Evolutionary conservation across 53 echinoderm and acorn worm genomes (phyloP), one percentile per base, ranked within the genome.

Genomic region (Pentamera pediparva): DNA sequence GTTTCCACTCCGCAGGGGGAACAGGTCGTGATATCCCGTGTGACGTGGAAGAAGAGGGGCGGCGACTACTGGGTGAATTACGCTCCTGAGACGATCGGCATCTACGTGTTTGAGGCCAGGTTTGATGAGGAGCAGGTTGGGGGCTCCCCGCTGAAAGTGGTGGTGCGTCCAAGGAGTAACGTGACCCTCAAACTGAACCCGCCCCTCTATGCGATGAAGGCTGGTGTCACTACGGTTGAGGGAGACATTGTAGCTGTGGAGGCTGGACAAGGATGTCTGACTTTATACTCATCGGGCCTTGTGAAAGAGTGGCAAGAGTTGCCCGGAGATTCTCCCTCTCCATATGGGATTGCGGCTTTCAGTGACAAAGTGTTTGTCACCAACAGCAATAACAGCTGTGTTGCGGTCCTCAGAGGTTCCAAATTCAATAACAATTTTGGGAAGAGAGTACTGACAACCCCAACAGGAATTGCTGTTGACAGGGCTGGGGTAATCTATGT

Each of bases 381-480:
- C 25, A 29, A 40, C 29, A 10, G 27, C 3, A 24, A 43, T 29
- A 47, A 28, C 27, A 67, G 45, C 25, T 67, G 67, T 39, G 67
- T 67, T 6, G 21, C 40, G 2, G 47, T 67, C 11, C 31, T 43
- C 20, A 18, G 18, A 30, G 1, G 18, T 31, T 4, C 4, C 5
- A 32, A 26, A 25, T 41, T 28, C 30, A 7, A 27, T 26, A 17
- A 47, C 31, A 67, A 9, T 29, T 67, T 67, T 67, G 67, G 67
- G 22, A 67, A 28, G 47, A 25, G 67, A 43, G 27, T 41, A 8
- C 6, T 67, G 28, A 30, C 40, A 12, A 22, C 22, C 6, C 67
- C 67, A 67, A 28, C 67, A 12, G 67, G 67, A 4, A 43, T 67
- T 25, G 67, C 45, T 13, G 67, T 67, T 1, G 29, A 45, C 39